These are phyloP conservation scores for Agonopterix alstromeriana DNA, from an alignment of 2,888 invertebrate species.

Conservation along the genomic window DNA sequence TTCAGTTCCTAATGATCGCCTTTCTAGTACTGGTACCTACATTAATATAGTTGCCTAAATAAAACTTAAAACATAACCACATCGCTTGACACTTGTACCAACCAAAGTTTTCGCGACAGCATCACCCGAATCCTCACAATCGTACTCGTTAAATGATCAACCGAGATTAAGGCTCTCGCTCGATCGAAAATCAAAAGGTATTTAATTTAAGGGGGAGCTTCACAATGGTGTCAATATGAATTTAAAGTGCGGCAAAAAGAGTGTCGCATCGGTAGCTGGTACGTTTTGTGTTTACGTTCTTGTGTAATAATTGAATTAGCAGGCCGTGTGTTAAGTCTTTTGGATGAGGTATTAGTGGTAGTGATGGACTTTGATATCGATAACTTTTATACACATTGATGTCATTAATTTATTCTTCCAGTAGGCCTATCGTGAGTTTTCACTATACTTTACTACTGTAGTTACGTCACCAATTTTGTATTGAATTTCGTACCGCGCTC, in stretches of 20 bases:
- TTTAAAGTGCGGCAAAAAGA: slow-evolving; percentile 27
- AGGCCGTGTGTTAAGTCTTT: slow-evolving; percentile 10
- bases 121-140: slow-evolving; percentile 28
- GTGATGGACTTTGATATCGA: no score
- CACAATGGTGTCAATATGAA: slow-evolving; percentile 17
- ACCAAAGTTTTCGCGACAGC: slow-evolving; percentile 5
- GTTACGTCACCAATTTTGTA: no score
- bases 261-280: slow-evolving; percentile 9
- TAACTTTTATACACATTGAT: no score
- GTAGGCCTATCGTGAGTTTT: no score
- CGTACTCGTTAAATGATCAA: slow-evolving; percentile 47
- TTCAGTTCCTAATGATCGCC: no score
- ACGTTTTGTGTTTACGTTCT: slow-evolving; percentile 22
- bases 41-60: no score
- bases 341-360: no score
- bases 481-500: no score
- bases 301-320: slow-evolving; percentile 42
- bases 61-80: no score
- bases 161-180: slow-evolving; percentile 58
- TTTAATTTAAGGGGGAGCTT: slow-evolving; percentile 30
- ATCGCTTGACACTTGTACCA: slow-evolving; percentile 18
- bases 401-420: no score
- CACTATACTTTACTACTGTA: no score
- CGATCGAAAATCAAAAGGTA: slow-evolving; percentile 51
- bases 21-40: no score